These are phyloP conservation scores for Incurvaria masculella DNA, from an alignment of 2,888 invertebrate genomes.

Conservation along the genomic window DNA sequence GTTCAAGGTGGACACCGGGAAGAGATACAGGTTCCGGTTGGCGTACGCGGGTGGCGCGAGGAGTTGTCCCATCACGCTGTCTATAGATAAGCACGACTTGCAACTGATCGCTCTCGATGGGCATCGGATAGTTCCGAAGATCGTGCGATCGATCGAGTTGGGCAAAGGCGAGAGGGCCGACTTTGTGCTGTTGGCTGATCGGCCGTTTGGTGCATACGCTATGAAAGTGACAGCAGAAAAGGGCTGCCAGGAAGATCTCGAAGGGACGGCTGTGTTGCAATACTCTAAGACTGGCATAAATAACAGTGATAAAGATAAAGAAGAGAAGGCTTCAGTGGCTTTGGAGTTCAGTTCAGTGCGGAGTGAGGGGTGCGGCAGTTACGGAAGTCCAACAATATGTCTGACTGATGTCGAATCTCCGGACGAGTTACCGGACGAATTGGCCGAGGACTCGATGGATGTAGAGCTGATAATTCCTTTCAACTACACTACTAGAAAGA, in stretches of 20 bases:
- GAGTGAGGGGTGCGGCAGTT: slow-evolving; percentile 41
- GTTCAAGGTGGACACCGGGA: slow-evolving; percentile 56
- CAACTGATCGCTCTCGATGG: slow-evolving; percentile 70
- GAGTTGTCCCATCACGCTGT: slow-evolving; percentile 66
- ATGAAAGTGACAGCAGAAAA: slow-evolving; percentile 54
- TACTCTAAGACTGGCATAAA: slow-evolving; percentile 23
- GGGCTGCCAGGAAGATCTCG: slow-evolving; percentile 43
- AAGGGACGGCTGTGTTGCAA: slow-evolving; percentile 52
- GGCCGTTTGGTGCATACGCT: slow-evolving; percentile 56
- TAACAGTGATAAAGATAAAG: slow-evolving; percentile 28
- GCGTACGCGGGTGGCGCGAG: slow-evolving; percentile 64
- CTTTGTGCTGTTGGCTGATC: slow-evolving; percentile 65
- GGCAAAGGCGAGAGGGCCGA: slow-evolving; percentile 74
- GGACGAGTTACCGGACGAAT: slow-evolving; percentile 46
- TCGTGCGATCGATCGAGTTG: slow-evolving; percentile 55
- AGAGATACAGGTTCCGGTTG: slow-evolving; percentile 63
- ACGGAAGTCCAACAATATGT: slow-evolving; percentile 46
- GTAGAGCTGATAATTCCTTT: slow-evolving; percentile 66
- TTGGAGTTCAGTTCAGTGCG: slow-evolving; percentile 38
- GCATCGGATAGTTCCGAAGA: slow-evolving; percentile 57
- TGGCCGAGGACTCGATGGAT: slow-evolving; percentile 43
- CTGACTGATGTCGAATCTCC: slow-evolving; percentile 55
- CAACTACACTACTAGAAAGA: slow-evolving; percentile 55
- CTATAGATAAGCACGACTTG: slow-evolving; percentile 62
- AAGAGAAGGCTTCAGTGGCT: slow-evolving; percentile 26